Base-by-base conservation (phyloP, 2,113 vertebrate species). In the Athene cunicularia region DNA sequence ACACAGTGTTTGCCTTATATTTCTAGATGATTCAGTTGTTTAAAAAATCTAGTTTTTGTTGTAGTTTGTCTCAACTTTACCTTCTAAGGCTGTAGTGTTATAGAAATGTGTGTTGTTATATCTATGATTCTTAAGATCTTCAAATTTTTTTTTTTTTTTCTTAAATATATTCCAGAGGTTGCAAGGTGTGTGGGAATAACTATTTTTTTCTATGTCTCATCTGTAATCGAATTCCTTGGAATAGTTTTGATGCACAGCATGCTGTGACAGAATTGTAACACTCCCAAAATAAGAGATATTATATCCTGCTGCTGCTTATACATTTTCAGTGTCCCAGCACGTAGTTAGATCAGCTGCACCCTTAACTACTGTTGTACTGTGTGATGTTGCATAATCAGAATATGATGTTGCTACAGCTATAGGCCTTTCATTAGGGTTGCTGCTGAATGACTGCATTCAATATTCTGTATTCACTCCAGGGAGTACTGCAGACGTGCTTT, bases 371-470 rank as follows among this genome's bases (percentile, higher is more conserved):
- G 49, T 62, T 92, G 63, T 91, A 68, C 84, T 71, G 13, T 92
- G 79, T 80, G 68, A 50, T 93, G 82, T 85, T 86, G 80, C 62
- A 93, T 96, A 96, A 97, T 93, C 71, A 85, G 91, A 84, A 71
- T 82, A 55, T 5, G 71, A 80, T 72, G 68, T 59, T 63, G 37
- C 30, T 85, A 47, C 58, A 90, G 53, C 87, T 73, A 77, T 47
- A 80, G 52, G 43, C 41, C 39, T 92, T 72, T 74, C 73, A 52
- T 82, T 80, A 73, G 28, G 62, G 85, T 37, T 91, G 30, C 67
- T 96, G 86, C 56, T 95, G 87, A 93, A 83, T 93, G 85, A 63
- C 53, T 94, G 66, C 70, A 81, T 96, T 95, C 82, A 91, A 7
- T 52, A 27, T 83, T 88, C 47, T 79, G 52, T 90, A 73, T 80